Evolutionary conservation across 2,888 invertebrate genomes (phyloP).

Genomic region (Ectemnius cavifrons): DNA sequence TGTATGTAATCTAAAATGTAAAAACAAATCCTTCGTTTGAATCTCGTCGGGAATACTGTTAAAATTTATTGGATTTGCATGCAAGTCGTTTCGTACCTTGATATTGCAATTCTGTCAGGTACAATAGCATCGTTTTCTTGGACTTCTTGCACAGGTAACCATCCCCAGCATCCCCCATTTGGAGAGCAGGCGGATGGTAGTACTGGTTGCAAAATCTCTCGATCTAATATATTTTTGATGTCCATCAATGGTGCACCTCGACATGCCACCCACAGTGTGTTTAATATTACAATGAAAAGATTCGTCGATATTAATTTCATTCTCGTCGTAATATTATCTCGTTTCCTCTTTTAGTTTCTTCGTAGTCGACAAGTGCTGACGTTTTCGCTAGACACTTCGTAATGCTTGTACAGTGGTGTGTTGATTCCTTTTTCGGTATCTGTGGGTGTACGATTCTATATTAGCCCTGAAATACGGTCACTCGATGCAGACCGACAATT

Average conservation of each 20-base stretch:
- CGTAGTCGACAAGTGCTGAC: constrained; percentile 32
- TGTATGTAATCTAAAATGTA: constrained; percentile 39
- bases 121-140: constrained; percentile 31
- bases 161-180: constrained; percentile 64
- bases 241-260: constrained; percentile 42
- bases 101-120: constrained; percentile 27
- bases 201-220: constrained; percentile 41
- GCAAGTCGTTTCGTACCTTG: constrained; percentile 22
- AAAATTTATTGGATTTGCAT: constrained; percentile 13
- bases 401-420: constrained; percentile 21
- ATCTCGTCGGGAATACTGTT: not conserved
- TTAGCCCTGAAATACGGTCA: no score
- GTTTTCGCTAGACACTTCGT: constrained; percentile 34
- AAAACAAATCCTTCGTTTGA: not conserved
- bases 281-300: constrained; percentile 13
- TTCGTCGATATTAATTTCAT: not conserved
- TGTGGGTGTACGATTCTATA: constrained; percentile 18
- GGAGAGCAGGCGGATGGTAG: constrained; percentile 59
- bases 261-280: constrained; percentile 21
- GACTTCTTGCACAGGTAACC: constrained; percentile 53
- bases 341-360: constrained; percentile 12
- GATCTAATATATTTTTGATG: constrained; percentile 26
- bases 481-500: no score
- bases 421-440: constrained; percentile 24
- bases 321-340: not conserved